Evolutionary conservation across 2,113 vertebrate species (phyloP).

Genomic region (Psilopsiagon aurifrons): DNA sequence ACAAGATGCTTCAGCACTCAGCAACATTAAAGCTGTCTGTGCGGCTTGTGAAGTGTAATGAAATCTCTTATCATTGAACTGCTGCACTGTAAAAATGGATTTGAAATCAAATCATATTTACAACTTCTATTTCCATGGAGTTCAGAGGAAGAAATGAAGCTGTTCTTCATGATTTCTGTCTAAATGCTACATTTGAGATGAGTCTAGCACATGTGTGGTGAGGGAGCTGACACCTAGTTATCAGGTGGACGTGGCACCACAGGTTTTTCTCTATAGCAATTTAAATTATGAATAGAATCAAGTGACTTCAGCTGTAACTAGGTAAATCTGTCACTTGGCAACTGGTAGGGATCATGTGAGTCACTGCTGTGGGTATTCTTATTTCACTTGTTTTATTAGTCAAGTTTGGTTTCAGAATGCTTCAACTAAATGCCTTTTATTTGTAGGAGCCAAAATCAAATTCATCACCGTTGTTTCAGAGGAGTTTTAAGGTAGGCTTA

Average conservation of each 20-base stretch:
- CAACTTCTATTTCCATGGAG: neutral
- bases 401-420: neutral
- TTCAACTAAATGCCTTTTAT: neutral
- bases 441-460: slow-evolving; percentile 3
- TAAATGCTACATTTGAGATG: neutral
- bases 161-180: neutral
- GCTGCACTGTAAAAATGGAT: neutral
- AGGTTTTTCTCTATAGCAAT: neutral
- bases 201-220: neutral
- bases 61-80: neutral
- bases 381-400: neutral
- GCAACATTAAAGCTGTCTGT: neutral
- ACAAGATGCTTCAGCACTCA: neutral
- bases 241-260: neutral
- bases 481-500: slow-evolving; percentile 4
- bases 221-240: neutral
- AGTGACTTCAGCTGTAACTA: slow-evolving; percentile 23
- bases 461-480: neutral
- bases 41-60: neutral
- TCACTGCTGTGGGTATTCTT: neutral
- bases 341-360: neutral
- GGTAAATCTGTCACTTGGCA: slow-evolving; percentile 43
- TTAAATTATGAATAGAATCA: neutral
- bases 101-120: neutral
- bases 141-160: neutral